These are phyloP conservation scores for Vannuccia rotundouncinata DNA, from an alignment of 2,888 invertebrate genomes.

Conservation along the genomic window DNA sequence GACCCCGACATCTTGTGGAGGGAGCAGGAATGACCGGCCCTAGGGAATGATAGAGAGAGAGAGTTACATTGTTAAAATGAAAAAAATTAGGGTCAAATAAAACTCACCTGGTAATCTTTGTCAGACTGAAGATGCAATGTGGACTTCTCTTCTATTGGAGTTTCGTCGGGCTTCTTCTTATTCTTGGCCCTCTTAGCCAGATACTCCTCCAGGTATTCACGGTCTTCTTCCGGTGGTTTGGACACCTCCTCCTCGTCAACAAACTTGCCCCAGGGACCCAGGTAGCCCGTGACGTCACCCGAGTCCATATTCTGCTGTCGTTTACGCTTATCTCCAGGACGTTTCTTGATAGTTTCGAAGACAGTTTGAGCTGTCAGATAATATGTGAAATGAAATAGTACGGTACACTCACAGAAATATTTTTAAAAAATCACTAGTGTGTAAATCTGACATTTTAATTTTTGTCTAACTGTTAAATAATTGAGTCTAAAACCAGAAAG, in stretches of 20 bases:
- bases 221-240: conserved; percentile 71
- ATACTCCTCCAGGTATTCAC: conserved; percentile 39
- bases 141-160: conserved; percentile 86
- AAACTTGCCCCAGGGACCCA: conserved; percentile 95
- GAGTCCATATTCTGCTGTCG: conserved; percentile 80
- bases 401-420: conserved; percentile 64
- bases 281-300: conserved; percentile 82
- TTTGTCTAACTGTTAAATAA: no score
- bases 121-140: conserved; percentile 83
- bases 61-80: not conserved
- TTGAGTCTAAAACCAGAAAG: no score
- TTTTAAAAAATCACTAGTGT: conserved; percentile 38
- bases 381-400: conserved; percentile 67
- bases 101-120: conserved; percentile 73
- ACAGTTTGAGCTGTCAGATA: conserved; percentile 79
- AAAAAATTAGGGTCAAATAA: not conserved
- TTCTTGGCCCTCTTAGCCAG: conserved; percentile 41
- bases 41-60: not conserved
- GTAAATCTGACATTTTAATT: no score
- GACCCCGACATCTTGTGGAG: conserved; percentile 84
- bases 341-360: conserved; percentile 71
- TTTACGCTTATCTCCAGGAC: conserved; percentile 62
- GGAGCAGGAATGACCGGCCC: conserved; percentile 83
- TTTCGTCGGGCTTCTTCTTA: conserved; percentile 65
- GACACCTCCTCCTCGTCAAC: conserved; percentile 78